Evolutionary conservation across 2,113 vertebrate genomes (phyloP).

Genomic region (Orthochromis malagaraziensis): DNA sequence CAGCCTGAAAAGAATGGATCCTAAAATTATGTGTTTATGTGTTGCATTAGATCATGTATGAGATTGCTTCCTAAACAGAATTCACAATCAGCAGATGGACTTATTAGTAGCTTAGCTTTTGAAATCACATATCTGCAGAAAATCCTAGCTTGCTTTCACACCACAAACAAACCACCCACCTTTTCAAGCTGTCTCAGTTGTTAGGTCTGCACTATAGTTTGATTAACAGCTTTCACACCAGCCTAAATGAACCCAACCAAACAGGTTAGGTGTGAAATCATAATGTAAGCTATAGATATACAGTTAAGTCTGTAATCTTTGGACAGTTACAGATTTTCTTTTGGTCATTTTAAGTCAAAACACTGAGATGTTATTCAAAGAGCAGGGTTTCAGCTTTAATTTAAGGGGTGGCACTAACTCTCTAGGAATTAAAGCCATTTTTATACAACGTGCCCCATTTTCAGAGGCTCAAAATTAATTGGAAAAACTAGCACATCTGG

Average conservation of each 20-base stretch:
- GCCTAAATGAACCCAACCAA: neutral
- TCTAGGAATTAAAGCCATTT: neutral
- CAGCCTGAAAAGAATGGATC: neutral
- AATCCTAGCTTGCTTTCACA: neutral
- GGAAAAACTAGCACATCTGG: neutral
- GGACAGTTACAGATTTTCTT: neutral
- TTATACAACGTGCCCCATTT: neutral
- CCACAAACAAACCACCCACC: neutral
- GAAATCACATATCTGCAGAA: neutral
- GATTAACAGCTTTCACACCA: neutral
- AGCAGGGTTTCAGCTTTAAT: neutral
- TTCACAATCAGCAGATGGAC: neutral
- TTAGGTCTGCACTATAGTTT: neutral
- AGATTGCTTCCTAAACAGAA: neutral
- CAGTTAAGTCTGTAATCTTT: neutral
- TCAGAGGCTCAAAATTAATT: neutral
- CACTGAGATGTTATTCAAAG: neutral
- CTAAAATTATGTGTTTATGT: neutral
- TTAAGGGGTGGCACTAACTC: neutral
- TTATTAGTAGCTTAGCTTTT: neutral
- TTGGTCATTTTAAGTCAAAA: neutral
- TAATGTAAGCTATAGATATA: neutral
- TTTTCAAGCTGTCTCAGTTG: neutral
- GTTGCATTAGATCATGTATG: neutral
- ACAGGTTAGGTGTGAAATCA: neutral